These are phyloP conservation scores for Hyphantria cunea DNA, from an alignment of 1,140 invertebrate genomes.

Conservation along the genomic window DNA sequence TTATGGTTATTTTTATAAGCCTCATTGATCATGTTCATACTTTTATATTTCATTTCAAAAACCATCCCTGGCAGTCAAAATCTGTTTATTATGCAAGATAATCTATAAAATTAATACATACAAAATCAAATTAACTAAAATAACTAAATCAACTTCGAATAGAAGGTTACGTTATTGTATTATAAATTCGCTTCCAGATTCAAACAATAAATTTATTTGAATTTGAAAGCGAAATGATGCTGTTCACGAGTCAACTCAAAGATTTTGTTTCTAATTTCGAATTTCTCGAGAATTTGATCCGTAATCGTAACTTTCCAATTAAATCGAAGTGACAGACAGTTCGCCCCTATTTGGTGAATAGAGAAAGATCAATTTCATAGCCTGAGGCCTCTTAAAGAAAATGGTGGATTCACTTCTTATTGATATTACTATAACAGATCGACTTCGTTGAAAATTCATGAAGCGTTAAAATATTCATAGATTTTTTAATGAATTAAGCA, in stretches of 20 bases:
- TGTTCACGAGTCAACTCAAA: neutral
- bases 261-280: neutral
- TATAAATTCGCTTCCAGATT: too few relatives aligned
- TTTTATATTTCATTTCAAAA: too few relatives aligned
- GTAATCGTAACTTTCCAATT: slow-evolving; percentile 13
- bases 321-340: neutral
- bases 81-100: too few relatives aligned
- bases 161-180: too few relatives aligned
- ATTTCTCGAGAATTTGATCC: slow-evolving; percentile 1
- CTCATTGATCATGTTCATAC: too few relatives aligned
- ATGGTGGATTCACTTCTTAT: slow-evolving; percentile 13
- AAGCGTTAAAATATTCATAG: slow-evolving; percentile 19
- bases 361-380: neutral
- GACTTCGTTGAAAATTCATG: slow-evolving; percentile 21
- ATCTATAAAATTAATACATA: too few relatives aligned
- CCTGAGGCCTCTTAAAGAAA: slow-evolving; percentile 1
- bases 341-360: neutral
- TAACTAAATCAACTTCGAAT: too few relatives aligned
- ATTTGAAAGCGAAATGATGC: too few relatives aligned
- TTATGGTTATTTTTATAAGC: too few relatives aligned
- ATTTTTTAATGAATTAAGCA: slow-evolving; percentile 5
- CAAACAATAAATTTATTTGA: too few relatives aligned
- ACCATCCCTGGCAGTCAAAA: too few relatives aligned
- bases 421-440: slow-evolving; percentile 25
- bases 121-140: too few relatives aligned